phyloP scores from a whole-genome alignment of 2,888 invertebrate genomes.

The Ophion slaviceki region DNA sequence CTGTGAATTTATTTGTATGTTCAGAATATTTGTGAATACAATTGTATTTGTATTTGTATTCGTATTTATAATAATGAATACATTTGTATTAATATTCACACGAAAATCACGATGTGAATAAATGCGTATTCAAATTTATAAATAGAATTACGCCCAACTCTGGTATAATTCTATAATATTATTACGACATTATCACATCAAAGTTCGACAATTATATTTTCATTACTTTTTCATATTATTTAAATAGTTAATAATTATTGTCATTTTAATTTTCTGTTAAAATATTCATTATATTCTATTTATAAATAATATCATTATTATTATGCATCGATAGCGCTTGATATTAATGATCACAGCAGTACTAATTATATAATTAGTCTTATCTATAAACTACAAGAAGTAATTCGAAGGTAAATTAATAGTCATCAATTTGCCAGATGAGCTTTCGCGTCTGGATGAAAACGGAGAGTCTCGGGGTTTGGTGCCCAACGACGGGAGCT shows the following conservation, averaged over 20 bases:
- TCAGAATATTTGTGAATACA: too few species aligned
- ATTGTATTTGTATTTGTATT: too few species aligned
- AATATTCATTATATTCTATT: conserved; percentile 4
- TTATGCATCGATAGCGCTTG: background rate
- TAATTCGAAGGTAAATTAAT: conserved; percentile 35
- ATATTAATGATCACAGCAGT: conserved; percentile 4
- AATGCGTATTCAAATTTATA: too few species aligned
- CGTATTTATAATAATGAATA: too few species aligned
- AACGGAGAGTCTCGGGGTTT: background rate
- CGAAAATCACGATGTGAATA: too few species aligned
- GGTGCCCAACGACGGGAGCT: conserved; percentile 7
- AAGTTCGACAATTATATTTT: background rate
- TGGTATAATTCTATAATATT: background rate
- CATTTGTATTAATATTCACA: too few species aligned
- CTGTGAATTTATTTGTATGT: too few species aligned
- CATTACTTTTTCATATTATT: background rate
- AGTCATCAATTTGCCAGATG: conserved; percentile 27
- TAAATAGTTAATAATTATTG: background rate
- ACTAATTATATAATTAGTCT: conserved; percentile 1
- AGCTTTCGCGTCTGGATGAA: conserved; percentile 2
- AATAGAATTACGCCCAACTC: too few species aligned
- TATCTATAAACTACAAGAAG: background rate
- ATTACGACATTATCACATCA: background rate
- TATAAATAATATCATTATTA: background rate
- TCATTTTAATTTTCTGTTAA: background rate